Evolutionary conservation across 2,888 invertebrate genomes (phyloP), one percentile per base, ranked within the genome.

Genomic region (Ceramica pisi): DNA sequence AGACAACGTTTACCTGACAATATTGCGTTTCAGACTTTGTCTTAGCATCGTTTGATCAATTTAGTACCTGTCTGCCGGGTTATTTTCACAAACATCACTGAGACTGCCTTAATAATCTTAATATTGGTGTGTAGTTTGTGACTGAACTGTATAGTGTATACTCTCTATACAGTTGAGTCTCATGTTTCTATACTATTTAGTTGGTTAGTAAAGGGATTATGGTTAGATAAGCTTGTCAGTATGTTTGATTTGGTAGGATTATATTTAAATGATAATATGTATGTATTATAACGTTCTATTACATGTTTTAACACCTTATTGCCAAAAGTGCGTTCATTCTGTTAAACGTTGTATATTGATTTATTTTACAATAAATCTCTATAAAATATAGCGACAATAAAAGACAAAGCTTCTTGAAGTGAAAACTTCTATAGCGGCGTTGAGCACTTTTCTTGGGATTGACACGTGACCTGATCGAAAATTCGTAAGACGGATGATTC

Each of bases 11-110:
- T 50, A 23, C 59, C 10, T 35, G 10, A 35, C 53, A 14, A 44
- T 75, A 75, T 75, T 75, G 62, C 63, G 53, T 69, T 69, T 48
- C 23, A 62, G 21, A 23, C 35, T 35, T 2, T 21, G 21, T 26
- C 23, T 31, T 19, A 19, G 48, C 14, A 23, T 19, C 26, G 12
- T 67, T 55, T 55, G 50, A 70, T 75, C 35, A 64, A 57, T 70
- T 44, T 55, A 38, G 31, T 56, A 26, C 19, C 9, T 38, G 21
- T 21, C 21, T 4, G 16, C 6, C 16, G n/a, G 0, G 9, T 21
- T 48, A 21, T 41, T 19, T 23, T 41, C 26, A 48, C 12, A 31
- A 2, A 8, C 23, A 8, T 23, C 16, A 41, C 44, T 0, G 9
- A 21, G 12, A 53, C 19, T 23, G 14, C 10, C 26, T 48, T 31